Evolutionary conservation across 2,113 vertebrate species (phyloP).

Genomic region (Mixornis gularis): DNA sequence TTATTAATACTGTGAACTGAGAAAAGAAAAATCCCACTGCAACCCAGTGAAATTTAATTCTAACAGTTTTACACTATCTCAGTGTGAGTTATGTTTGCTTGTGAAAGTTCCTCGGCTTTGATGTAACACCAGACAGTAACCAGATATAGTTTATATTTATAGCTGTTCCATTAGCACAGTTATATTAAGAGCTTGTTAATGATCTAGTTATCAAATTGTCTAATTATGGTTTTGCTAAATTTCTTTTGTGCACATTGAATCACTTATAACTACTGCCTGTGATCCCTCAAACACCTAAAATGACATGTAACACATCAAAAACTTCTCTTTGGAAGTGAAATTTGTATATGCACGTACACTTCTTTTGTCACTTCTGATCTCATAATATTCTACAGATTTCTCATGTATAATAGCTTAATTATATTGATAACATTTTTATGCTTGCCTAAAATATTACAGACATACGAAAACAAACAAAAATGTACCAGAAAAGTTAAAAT

Average conservation of each 20-base stretch:
- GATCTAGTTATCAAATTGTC: slow-evolving; percentile 27
- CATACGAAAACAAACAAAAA: background rate
- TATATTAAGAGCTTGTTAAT: slow-evolving; percentile 37
- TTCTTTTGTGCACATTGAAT: background rate
- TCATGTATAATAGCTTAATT: background rate
- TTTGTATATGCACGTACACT: background rate
- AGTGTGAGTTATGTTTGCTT: background rate
- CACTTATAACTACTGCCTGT: background rate
- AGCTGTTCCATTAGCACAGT: background rate
- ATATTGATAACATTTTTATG: background rate
- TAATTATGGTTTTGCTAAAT: slow-evolving; percentile 19
- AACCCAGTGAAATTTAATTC: background rate
- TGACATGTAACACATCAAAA: background rate
- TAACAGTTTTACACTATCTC: background rate
- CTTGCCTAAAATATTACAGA: background rate
- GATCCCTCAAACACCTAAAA: background rate
- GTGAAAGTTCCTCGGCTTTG: background rate
- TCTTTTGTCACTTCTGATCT: background rate
- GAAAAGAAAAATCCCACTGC: background rate
- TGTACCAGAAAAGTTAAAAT: background rate
- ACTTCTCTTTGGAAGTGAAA: background rate
- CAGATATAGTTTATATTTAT: background rate
- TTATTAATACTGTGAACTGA: background rate
- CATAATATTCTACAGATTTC: background rate
- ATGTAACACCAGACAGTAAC: background rate